phyloP scores from a whole-genome alignment of 1,140 invertebrate genomes.

The Hirudo medicinalis region DNA sequence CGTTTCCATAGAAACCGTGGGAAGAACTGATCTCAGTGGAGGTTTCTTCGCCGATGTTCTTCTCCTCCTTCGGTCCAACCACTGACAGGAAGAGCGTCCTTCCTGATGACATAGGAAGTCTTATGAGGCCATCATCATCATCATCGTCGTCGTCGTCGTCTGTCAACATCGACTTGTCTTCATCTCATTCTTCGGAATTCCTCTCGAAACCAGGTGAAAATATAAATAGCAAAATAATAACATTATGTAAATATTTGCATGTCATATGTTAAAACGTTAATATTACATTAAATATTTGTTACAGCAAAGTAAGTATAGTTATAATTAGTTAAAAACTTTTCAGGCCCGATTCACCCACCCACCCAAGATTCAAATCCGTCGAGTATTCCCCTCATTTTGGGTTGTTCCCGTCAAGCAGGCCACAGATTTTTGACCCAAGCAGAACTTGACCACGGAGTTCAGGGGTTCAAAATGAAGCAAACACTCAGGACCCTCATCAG shows the following conservation, averaged over 20 bases:
- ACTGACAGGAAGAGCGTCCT: conserved; percentile 36
- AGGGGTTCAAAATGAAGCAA: background rate
- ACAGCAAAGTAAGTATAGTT: too few species aligned
- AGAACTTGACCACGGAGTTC: background rate
- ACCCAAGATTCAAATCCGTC: too few species aligned
- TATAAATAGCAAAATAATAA: too few species aligned
- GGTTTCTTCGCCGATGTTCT: conserved; percentile 40
- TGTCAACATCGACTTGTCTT: too few species aligned
- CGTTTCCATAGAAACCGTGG: conserved; percentile 47
- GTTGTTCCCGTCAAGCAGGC: background rate
- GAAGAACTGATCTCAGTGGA: conserved; percentile 63
- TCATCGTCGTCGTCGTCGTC: too few species aligned
- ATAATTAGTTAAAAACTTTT: too few species aligned
- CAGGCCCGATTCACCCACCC: too few species aligned
- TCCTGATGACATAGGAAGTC: conserved; percentile 18
- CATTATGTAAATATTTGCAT: too few species aligned
- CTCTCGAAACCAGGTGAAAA: too few species aligned
- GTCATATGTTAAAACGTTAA: too few species aligned
- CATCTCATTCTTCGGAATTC: too few species aligned
- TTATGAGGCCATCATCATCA: background rate
- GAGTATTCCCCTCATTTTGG: background rate
- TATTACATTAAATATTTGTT: too few species aligned
- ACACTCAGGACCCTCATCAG: conserved; percentile 75
- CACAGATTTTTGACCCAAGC: background rate
- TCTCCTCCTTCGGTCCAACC: conserved; percentile 54